Base-by-base conservation (phyloP, 2,797 vertebrate genomes). In the Australoheros facetus region DNA sequence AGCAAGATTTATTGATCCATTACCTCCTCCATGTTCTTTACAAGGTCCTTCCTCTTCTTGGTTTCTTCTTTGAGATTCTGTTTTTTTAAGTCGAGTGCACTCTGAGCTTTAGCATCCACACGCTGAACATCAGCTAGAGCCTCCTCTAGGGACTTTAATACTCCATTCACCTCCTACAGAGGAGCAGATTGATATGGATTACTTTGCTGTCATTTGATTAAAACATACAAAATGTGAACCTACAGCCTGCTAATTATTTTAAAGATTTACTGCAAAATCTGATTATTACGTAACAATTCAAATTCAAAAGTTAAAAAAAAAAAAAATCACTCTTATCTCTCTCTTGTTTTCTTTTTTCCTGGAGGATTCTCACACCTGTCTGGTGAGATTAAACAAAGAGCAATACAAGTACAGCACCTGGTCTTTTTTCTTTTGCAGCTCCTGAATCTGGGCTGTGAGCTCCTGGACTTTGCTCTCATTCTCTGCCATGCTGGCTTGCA, bases 1-100 rank as follows among this genome's bases (percentile, higher is more conserved):
- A 28, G 16, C 21, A 34, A 42, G 5, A 42, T 51, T 11, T 12
- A 45, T 28, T 16, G 19, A 0, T n/a, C 57, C 0, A 0, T 71
- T 79, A 99, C 98, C 96, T 98, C 97, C 37, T 96, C 90, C 97
- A 97, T 97, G 78, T 54, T 95, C 92, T 97, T 97, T 19, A 96
- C 84, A 23, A 99, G 91, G 62, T 97, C 96, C 53, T 95, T 95
- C 32, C 91, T 91, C 84, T 97, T 99, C 83, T 95, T 95, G 81
- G 93, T 93, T 95, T 99, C 98, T 86, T 90, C 95, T 80, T 95
- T 92, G 56, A 99, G 87, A 86, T 97, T 98, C 90, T 98, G 96
- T 84, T 97, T 98, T 89, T 97, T 97, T 62, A 98, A 90, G 89
- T 98, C 97, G 75, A 99, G 93, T 1, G 96, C 88, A 84, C 98